A percentile compares a stretch with the other conserved stretches of the same genome.
phyloP scores from a whole-genome alignment of 2,888 invertebrate species.

The Sphinx pinastri region DNA sequence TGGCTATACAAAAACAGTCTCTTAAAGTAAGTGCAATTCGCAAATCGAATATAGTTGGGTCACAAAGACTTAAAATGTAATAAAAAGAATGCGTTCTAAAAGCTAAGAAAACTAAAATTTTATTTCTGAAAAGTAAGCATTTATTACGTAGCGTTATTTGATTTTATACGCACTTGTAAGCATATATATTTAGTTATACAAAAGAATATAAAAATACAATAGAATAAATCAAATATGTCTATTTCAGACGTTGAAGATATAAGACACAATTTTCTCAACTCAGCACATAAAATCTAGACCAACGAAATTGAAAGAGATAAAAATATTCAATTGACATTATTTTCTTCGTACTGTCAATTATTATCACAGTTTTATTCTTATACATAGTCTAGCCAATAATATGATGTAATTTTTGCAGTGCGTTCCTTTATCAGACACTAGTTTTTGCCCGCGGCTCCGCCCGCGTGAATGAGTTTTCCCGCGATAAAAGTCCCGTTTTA shows the following conservation, averaged over 20 bases:
- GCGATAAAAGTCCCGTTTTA: too few species aligned
- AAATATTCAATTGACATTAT: background rate
- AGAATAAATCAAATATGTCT: conserved; percentile 1
- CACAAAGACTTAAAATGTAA: conserved; percentile 4
- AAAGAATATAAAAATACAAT: background rate
- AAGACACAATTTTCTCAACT: conserved; percentile 9
- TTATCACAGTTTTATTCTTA: conserved; percentile 7
- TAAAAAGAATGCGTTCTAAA: background rate
- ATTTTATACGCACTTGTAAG: background rate
- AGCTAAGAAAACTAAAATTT: background rate
- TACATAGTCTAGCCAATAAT: background rate
- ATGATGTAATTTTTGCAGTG: conserved; percentile 2
- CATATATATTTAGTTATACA: background rate
- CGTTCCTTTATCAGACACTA: conserved; percentile 20
- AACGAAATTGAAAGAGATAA: conserved; percentile 13
- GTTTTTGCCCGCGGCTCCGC: too few species aligned
- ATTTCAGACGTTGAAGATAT: background rate
- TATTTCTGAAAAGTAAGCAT: background rate
- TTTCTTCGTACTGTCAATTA: conserved; percentile 11
- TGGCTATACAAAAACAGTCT: background rate
- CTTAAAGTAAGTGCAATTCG: conserved; percentile 12
- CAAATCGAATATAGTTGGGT: background rate
- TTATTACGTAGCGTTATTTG: conserved; percentile 6
- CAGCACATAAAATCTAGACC: background rate
- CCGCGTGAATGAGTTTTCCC: too few species aligned